Conservation (phyloP, 2,113 vertebrate species). For the Nansenia antarctica region DNA sequence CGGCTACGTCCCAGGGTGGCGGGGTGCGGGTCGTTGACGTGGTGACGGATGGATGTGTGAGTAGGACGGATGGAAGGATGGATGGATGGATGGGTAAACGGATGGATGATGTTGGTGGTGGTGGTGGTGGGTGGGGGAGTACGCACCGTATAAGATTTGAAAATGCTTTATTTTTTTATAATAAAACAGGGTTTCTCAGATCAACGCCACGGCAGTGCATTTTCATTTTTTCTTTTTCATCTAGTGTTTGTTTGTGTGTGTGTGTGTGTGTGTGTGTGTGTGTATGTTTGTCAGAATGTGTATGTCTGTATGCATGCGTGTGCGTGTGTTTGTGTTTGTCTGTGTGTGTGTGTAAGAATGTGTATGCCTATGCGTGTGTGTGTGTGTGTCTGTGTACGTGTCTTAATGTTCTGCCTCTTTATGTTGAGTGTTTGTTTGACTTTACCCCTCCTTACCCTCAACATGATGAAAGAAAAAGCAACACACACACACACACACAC, state of each 20-base stretch:
- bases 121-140: conserved; percentile 37
- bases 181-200: conserved; percentile 80
- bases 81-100: conserved; percentile 16
- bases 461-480: conserved; percentile 19
- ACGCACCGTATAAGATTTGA: conserved; percentile 68
- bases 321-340: not conserved
- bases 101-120: conserved; percentile 12
- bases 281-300: conserved; percentile 11
- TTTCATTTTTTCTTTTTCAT: conserved; percentile 51
- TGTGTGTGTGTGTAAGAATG: conserved; percentile 17
- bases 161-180: conserved; percentile 83
- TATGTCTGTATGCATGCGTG: conserved; percentile 18
- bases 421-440: conserved; percentile 5
- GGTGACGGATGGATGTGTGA: conserved; percentile 43
- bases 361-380: conserved; percentile 10
- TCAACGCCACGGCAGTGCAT: conserved; percentile 69
- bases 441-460: not conserved
- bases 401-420: no score
- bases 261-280: not conserved
- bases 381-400: conserved; percentile 1
- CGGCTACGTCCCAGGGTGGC: not conserved
- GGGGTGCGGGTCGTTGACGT: conserved; percentile 33
- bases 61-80: conserved; percentile 28
- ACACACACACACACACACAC: no score
- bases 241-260: conserved; percentile 5